Conservation (phyloP, 2,113 vertebrate species). For the Chauna torquata region DNA sequence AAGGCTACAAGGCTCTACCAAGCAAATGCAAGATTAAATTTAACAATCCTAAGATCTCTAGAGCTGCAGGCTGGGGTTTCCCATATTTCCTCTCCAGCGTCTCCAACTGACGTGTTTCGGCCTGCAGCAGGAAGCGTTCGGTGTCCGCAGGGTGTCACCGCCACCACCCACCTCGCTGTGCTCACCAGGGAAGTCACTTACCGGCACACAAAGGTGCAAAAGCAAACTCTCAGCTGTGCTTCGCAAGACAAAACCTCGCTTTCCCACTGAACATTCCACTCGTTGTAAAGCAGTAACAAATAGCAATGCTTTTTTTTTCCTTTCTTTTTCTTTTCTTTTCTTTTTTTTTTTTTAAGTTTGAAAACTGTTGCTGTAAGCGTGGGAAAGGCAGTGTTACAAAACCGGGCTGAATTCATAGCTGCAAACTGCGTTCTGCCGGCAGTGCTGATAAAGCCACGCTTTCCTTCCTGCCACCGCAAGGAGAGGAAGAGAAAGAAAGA, state of each 20-base stretch:
- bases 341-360: neutral
- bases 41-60: too few relatives aligned
- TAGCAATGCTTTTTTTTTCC: neutral
- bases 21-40: too few relatives aligned
- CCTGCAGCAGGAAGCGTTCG: accelerated
- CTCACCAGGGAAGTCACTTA: neutral
- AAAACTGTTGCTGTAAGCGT: neutral
- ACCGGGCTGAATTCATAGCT: neutral
- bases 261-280: accelerated
- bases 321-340: neutral
- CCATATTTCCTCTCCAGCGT: accelerated
- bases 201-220: accelerated
- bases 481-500: too few relatives aligned
- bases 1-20: accelerated
- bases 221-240: neutral
- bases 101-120: neutral
- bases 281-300: accelerated
- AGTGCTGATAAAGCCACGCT: accelerated
- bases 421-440: neutral
- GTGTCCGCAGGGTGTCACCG: neutral
- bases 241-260: accelerated
- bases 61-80: neutral
- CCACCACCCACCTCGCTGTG: neutral
- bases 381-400: accelerated
- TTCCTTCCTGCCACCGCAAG: neutral